Conservation (phyloP, 2,113 vertebrate genomes). For the Cairina moschata region DNA sequence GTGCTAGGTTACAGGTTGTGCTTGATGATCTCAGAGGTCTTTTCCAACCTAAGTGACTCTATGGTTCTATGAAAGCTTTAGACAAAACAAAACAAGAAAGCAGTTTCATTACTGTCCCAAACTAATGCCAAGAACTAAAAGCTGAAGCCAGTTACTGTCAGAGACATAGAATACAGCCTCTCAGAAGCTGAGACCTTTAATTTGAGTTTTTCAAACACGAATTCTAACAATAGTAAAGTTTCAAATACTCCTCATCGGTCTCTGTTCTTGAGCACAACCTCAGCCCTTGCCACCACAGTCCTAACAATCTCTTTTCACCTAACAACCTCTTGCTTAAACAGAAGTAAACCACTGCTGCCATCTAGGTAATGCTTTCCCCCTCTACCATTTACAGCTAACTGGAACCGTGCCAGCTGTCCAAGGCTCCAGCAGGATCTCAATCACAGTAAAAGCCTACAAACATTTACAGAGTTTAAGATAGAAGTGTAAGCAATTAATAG, state of each 20-base stretch:
- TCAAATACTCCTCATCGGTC: neutral
- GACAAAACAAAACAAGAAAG: neutral
- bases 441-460: neutral
- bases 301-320: neutral
- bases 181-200: neutral
- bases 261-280: neutral
- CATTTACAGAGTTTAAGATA: neutral
- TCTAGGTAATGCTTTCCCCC: neutral
- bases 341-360: neutral
- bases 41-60: too few species aligned
- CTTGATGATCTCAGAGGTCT: too few species aligned
- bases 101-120: neutral
- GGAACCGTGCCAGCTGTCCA: neutral
- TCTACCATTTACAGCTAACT: neutral
- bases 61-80: neutral
- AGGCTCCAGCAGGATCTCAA: neutral
- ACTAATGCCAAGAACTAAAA: neutral
- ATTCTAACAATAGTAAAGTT: neutral
- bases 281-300: neutral
- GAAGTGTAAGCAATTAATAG: neutral
- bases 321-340: neutral
- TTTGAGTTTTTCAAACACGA: constrained; percentile 26
- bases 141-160: neutral
- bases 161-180: neutral
- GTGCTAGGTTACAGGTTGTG: too few species aligned